Conservation (phyloP, 2,888 invertebrate genomes). For the Hyposoter didymator region DNA sequence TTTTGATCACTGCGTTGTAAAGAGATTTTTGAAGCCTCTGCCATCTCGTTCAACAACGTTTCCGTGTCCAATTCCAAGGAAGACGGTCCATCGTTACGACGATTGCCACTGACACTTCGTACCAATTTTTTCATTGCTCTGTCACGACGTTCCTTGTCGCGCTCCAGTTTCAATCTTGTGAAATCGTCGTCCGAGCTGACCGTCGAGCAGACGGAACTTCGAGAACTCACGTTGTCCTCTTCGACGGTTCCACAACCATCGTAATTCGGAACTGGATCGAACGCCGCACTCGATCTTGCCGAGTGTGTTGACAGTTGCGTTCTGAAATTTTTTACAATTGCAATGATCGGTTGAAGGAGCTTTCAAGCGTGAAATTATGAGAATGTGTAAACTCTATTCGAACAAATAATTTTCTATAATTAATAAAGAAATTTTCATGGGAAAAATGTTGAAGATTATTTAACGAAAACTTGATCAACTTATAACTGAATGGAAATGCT, state of each 20-base stretch:
- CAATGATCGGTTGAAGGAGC: neutral
- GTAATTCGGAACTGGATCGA: slow-evolving; percentile 72
- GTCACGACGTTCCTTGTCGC: slow-evolving; percentile 89
- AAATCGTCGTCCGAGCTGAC: slow-evolving; percentile 87
- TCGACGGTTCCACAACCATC: slow-evolving; percentile 66
- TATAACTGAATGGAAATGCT: neutral
- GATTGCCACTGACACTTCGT: slow-evolving; percentile 85
- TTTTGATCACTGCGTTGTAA: slow-evolving; percentile 56
- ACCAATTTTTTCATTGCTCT: slow-evolving; percentile 87
- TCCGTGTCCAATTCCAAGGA: slow-evolving; percentile 74
- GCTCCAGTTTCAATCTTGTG: slow-evolving; percentile 88
- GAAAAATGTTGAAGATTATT: neutral
- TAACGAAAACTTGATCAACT: neutral
- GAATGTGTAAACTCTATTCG: too few species aligned
- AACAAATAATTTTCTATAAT: too few species aligned
- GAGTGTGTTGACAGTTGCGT: slow-evolving; percentile 74
- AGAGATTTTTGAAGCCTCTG: slow-evolving; percentile 74
- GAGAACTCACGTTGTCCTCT: slow-evolving; percentile 71
- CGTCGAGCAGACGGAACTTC: slow-evolving; percentile 72
- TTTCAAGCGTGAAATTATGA: too few species aligned
- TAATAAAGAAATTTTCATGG: too few species aligned
- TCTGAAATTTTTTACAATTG: slow-evolving; percentile 66
- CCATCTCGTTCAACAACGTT: slow-evolving; percentile 76
- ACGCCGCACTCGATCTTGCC: slow-evolving; percentile 73
- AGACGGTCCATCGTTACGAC: slow-evolving; percentile 61